Base-by-base conservation (phyloP, 2,113 vertebrate species). In the Coracopsis vasa region DNA sequence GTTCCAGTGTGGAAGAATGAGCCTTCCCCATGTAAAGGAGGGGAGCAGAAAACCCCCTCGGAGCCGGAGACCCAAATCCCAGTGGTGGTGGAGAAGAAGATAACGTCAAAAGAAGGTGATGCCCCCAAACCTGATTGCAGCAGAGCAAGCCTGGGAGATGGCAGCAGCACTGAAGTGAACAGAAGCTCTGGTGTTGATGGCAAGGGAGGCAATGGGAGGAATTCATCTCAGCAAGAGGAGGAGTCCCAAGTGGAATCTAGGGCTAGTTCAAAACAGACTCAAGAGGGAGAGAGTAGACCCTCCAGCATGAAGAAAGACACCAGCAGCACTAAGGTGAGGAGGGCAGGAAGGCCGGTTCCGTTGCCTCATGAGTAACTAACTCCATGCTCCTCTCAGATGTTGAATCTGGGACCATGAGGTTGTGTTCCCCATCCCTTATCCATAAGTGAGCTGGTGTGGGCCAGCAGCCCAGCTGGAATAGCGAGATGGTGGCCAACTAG, bases 301-400 rank as follows among this genome's bases (percentile, higher is more conserved):
- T 60, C 90, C 41, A 25, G 61, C 95, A 33, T 33, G 41, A 98
- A 92, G 95, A 97, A 66, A 72, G 94, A 98, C 81, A 82, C 82
- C 80, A 14, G 86, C 81, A 73, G 81, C 92, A 96, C 94, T 85
- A 98, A 98, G 98, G 98, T 98, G 98, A 98, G 98, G 85, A 86
- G 97, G 74, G 93, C 91, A 62, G 90, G 94, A 95, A 91, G 87
- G 67, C 86, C 53, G 61, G 17, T 53, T 85, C 92, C 13, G 24
- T 71, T 85, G 42, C 84, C 94, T 82, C 91, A 74, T 81, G 81
- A 48, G 65, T 92, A 73, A 77, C 79, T 90, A 81, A 64, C 72
- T 88, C 91, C 86, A 21, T 51, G 56, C 95, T 97, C 65, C 94
- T 95, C 54, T 79, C 91, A 11, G 70, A 39, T 83, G 13, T 77